A percentile compares a stretch with the other conserved stretches of the same genome.
Evolutionary conservation across 2,797 vertebrate species (phyloP).

Genomic region (Martes flavigula): DNA sequence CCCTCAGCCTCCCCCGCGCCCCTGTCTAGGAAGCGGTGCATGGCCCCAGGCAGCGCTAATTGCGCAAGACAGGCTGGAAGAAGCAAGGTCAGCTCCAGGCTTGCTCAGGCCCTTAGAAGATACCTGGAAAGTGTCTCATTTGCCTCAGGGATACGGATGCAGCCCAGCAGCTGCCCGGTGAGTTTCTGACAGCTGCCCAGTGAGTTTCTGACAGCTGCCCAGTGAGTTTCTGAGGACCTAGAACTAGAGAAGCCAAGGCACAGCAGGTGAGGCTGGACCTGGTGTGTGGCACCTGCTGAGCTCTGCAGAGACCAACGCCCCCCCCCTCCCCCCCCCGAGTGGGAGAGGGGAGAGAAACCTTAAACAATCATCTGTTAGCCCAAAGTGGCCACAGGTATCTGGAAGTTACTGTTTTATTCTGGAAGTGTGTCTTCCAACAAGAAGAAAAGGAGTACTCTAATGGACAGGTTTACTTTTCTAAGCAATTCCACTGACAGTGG

Average conservation of each 20-base stretch:
- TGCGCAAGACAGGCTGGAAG: rapidly evolving
- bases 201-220: not conserved
- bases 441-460: not conserved
- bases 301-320: not conserved
- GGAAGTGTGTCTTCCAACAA: not conserved
- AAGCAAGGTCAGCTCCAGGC: rapidly evolving
- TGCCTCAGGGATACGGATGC: rapidly evolving
- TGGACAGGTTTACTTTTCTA: not conserved
- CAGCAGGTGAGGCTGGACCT: rapidly evolving
- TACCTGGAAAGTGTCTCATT: rapidly evolving
- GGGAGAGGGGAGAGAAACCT: not conserved
- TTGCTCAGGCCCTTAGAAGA: rapidly evolving
- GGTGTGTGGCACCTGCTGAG: rapidly evolving
- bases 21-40: rapidly evolving
- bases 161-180: rapidly evolving
- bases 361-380: not conserved
- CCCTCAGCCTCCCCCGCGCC: not conserved
- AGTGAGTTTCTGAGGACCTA: not conserved
- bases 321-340: not conserved
- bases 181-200: not conserved
- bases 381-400: rapidly evolving
- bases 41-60: rapidly evolving
- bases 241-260: not conserved
- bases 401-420: not conserved
- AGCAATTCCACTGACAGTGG: not conserved